phyloP scores from a whole-genome alignment of 1,140 invertebrate species.

The Gryon sp. region DNA sequence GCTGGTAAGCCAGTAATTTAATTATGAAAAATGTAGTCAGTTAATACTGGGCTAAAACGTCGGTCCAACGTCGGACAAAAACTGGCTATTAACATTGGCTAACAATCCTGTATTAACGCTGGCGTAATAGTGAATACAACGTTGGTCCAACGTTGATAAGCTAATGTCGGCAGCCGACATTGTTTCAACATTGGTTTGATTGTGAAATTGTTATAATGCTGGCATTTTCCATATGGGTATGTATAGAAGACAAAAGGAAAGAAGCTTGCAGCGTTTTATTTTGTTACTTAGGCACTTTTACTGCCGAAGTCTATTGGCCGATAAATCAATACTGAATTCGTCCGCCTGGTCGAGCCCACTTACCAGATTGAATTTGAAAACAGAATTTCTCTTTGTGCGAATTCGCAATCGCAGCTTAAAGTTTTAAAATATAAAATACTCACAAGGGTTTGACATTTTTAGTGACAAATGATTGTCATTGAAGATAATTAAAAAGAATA shows the following conservation, averaged over 20 bases:
- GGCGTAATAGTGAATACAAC: too few species aligned
- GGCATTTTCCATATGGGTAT: too few species aligned
- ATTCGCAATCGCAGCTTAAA: not conserved
- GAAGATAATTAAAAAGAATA: conserved; percentile 23
- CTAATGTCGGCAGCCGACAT: too few species aligned
- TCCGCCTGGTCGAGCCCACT: conserved; percentile 19
- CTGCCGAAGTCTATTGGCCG: conserved; percentile 31
- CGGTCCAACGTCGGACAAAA: too few species aligned
- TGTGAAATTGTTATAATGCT: too few species aligned
- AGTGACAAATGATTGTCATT: conserved; percentile 27
- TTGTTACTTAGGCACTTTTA: conserved; percentile 40
- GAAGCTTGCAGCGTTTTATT: conserved; percentile 38
- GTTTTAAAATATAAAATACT: conserved; percentile 33
- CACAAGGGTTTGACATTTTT: conserved; percentile 21
- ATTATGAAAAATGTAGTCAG: too few species aligned
- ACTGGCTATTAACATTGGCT: too few species aligned
- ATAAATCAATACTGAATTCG: conserved; percentile 47
- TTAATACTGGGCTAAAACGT: too few species aligned
- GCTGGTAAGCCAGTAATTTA: too few species aligned
- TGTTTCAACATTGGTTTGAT: too few species aligned
- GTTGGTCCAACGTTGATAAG: too few species aligned
- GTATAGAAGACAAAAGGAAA: conserved; percentile 26
- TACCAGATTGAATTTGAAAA: conserved; percentile 38
- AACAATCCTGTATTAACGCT: too few species aligned
- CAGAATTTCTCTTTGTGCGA: conserved; percentile 20